Percentiles rank a stretch among this genome's conserved stretches.
These are phyloP conservation scores for Alosa sapidissima DNA, from an alignment of 2,797 vertebrate species.

Conservation along the genomic window DNA sequence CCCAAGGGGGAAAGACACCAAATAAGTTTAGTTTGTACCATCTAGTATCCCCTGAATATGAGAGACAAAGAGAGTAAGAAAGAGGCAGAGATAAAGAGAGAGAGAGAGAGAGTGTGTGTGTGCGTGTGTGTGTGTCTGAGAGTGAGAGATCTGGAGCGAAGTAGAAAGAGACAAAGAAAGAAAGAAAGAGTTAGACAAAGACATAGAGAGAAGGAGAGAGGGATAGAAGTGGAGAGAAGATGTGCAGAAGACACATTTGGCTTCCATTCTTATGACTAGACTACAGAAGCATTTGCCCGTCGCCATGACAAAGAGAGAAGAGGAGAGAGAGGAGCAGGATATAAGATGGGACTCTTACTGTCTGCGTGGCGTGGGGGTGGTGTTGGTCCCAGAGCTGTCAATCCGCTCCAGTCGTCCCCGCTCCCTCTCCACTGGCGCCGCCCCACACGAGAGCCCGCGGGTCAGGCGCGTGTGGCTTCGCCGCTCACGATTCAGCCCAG, in stretches of 20 bases:
- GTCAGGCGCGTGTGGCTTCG: slow-evolving; percentile 77
- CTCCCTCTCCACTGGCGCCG: slow-evolving; percentile 80
- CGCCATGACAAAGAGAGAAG: background rate
- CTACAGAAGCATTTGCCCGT: background rate
- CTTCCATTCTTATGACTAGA: background rate
- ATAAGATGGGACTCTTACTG: slow-evolving; percentile 68
- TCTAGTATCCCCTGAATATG: background rate
- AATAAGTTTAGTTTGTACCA: background rate
- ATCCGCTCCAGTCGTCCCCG: slow-evolving; percentile 72
- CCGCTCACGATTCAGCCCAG: slow-evolving; percentile 6
- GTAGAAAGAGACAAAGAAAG: background rate
- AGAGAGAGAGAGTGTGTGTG: background rate
- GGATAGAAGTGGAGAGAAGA: background rate
- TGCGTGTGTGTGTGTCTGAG: too few relatives aligned
- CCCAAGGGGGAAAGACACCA: background rate
- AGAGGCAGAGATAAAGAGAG: background rate
- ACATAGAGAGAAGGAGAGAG: background rate
- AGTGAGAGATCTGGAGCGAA: background rate
- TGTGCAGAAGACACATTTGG: background rate
- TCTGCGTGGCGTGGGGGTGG: slow-evolving; percentile 74
- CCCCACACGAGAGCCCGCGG: slow-evolving; percentile 80
- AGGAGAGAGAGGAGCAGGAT: background rate
- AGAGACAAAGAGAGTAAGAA: background rate
- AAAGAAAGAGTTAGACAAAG: background rate
- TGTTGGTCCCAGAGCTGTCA: slow-evolving; percentile 75